A percentile compares a stretch with the other conserved stretches of the same genome.
phyloP scores from a whole-genome alignment of 2,888 invertebrate species.

The Mythimna lalbum region DNA sequence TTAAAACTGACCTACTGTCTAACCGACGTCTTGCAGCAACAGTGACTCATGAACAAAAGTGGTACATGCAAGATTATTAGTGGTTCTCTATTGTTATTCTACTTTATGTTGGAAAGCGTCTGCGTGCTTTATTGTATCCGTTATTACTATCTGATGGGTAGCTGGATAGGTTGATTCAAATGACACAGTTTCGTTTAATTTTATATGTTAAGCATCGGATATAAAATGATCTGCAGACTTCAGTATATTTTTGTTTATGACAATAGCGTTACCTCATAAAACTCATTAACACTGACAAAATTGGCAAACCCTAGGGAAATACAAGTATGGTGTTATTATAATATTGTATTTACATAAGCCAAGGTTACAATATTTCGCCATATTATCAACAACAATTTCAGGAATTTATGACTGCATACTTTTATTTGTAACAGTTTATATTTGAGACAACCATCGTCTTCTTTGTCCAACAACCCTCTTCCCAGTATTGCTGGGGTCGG shows the following conservation, averaged over 20 bases:
- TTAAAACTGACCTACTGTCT: constrained; percentile 51
- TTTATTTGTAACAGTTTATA: too few relatives aligned
- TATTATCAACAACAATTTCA: not conserved
- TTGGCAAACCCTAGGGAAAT: constrained; percentile 1
- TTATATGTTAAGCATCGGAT: not conserved
- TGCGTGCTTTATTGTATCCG: constrained; percentile 31
- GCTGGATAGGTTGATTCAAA: not conserved
- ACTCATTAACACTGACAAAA: not conserved
- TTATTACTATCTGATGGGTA: constrained; percentile 18
- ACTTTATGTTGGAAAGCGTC: constrained; percentile 37
- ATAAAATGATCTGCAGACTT: not conserved
- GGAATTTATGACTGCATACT: not conserved
- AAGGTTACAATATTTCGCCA: not conserved
- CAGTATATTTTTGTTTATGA: not conserved
- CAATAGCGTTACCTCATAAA: not conserved
- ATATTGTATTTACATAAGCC: not conserved
- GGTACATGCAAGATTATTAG: constrained; percentile 37
- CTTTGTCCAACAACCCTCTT: too few relatives aligned
- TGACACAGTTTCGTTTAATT: not conserved
- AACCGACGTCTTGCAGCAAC: constrained; percentile 22
- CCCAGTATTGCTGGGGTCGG: too few relatives aligned
- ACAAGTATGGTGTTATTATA: not conserved
- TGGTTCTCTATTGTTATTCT: constrained; percentile 50
- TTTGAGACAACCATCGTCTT: not conserved
- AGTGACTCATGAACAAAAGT: constrained; percentile 51